Evolutionary conservation across 2,113 vertebrate species (phyloP).

Genomic region (Heteronetta atricapilla): DNA sequence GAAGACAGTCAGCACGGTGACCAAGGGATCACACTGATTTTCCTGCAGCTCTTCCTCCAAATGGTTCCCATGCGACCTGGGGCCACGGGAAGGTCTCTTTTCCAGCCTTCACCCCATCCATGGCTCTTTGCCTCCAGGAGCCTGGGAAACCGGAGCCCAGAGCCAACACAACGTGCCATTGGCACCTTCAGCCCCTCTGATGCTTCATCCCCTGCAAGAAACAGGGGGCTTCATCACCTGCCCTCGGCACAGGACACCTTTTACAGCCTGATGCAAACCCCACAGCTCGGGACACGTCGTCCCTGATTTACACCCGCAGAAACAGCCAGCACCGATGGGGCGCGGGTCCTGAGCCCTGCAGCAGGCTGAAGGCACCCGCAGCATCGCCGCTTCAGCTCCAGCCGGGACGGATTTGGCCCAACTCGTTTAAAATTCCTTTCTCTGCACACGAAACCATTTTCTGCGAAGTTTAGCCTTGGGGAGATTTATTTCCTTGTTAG

Average conservation of each 20-base stretch:
- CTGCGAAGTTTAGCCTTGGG: conserved; percentile 44
- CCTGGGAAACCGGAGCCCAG: not conserved
- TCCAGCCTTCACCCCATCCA: not conserved
- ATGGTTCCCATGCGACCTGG: accelerated
- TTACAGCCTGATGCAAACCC: not conserved
- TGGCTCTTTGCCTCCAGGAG: not conserved
- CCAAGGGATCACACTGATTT: no score
- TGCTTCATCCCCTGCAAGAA: not conserved
- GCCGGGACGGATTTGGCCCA: not conserved
- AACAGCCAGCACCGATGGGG: not conserved
- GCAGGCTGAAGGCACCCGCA: not conserved
- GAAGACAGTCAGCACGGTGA: accelerated
- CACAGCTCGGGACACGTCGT: not conserved
- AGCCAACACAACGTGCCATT: accelerated
- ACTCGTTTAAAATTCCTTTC: conserved; percentile 60
- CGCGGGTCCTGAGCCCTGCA: not conserved
- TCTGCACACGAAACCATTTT: conserved; percentile 6
- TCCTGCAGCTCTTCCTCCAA: not conserved
- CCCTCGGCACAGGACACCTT: accelerated
- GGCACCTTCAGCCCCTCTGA: not conserved
- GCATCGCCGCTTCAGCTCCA: not conserved
- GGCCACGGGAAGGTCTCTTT: accelerated
- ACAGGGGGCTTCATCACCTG: not conserved
- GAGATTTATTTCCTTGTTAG: conserved; percentile 68
- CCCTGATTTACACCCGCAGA: not conserved